phyloP scores from a whole-genome alignment of 2,888 invertebrate species.

The Chrysina gloriosa region DNA sequence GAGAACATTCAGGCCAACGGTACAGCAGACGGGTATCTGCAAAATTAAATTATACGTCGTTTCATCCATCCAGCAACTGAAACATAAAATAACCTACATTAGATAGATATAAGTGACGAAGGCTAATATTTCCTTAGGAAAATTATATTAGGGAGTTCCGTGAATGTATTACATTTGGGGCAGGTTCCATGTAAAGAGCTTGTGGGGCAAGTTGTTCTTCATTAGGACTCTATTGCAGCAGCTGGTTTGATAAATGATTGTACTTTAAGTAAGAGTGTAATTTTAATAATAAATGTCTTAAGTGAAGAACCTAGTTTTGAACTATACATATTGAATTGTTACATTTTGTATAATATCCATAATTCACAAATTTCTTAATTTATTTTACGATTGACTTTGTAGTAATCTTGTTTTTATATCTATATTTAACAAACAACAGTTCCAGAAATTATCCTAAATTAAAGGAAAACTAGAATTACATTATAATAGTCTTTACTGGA shows the following conservation, averaged over 20 bases:
- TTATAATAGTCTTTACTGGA: too few species aligned
- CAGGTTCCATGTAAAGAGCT: too few species aligned
- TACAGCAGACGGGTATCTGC: slow-evolving; percentile 80
- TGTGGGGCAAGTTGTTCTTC: too few species aligned
- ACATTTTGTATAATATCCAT: too few species aligned
- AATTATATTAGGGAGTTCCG: slow-evolving; percentile 1
- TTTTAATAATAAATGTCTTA: too few species aligned
- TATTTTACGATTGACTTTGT: neutral
- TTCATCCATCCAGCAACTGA: slow-evolving; percentile 69
- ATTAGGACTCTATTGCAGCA: too few species aligned
- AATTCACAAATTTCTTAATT: neutral
- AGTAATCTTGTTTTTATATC: too few species aligned
- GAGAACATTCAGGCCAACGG: slow-evolving; percentile 83
- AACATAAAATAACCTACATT: slow-evolving; percentile 46
- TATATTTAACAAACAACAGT: too few species aligned
- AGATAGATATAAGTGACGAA: slow-evolving; percentile 6
- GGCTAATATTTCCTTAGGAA: slow-evolving; percentile 20
- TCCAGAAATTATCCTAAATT: too few species aligned
- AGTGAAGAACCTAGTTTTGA: neutral
- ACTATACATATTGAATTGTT: neutral
- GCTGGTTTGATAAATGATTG: too few species aligned
- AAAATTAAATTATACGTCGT: slow-evolving; percentile 78
- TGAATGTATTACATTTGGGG: neutral
- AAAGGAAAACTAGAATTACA: too few species aligned
- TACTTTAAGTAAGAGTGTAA: too few species aligned